phyloP scores from a whole-genome alignment of 2,797 vertebrate species.

The Argentina silus region DNA sequence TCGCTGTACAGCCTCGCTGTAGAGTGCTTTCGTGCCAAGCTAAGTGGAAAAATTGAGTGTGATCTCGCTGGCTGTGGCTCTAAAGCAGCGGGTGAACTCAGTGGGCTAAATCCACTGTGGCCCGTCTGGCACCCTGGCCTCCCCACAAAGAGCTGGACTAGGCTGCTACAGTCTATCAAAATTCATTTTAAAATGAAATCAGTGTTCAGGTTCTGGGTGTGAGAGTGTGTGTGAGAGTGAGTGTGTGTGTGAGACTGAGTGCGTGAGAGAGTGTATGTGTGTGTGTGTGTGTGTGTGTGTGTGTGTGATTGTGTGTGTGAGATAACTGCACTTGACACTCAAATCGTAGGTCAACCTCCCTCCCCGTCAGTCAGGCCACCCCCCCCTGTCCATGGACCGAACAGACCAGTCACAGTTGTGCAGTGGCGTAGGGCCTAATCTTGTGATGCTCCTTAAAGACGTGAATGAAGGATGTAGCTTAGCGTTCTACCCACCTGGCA shows the following conservation, averaged over 20 bases:
- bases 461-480: too few species aligned
- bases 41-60: background rate
- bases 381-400: too few species aligned
- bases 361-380: background rate
- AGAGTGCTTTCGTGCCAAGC: background rate
- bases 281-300: too few species aligned
- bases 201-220: background rate
- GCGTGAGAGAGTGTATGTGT: too few species aligned
- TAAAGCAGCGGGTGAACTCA: background rate
- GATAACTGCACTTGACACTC: constrained; percentile 27
- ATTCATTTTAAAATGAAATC: background rate
- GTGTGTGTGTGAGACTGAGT: too few species aligned
- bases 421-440: too few species aligned
- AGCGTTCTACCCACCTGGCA: constrained; percentile 75
- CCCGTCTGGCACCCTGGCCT: background rate
- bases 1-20: background rate
- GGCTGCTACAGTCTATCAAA: background rate
- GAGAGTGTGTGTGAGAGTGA: background rate
- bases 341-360: background rate
- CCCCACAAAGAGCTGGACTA: background rate
- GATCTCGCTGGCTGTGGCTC: background rate
- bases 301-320: too few species aligned
- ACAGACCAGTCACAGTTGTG: too few species aligned
- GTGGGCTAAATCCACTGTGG: background rate
- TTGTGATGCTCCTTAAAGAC: too few species aligned